Evolutionary conservation across 2,888 invertebrate genomes (phyloP), one percentile per base, ranked within the genome.

Genomic region (Amorpha juglandis): DNA sequence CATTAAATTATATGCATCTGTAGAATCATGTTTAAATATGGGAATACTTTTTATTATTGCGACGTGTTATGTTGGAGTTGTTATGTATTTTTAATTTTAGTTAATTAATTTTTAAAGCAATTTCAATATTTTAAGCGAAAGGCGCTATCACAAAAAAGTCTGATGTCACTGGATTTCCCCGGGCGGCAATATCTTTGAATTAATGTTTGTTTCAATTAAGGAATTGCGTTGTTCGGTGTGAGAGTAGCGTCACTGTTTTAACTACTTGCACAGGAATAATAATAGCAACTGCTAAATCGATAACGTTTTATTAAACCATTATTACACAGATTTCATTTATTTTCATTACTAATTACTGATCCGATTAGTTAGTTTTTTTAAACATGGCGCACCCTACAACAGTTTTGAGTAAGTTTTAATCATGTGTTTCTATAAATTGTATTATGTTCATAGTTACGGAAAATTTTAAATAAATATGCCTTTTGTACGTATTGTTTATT

Each of bases 271-370:
- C 6, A 58, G 42, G 3, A 58, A 19, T 42, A 58, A 55, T 38
- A 38, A 19, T 27, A 27, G 27, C 27, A 55, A 55, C 8, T n/a
- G 16, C 11, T 51, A 19, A 16, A 38, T 4, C 42, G 19, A 58
- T 19, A 19, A 19, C 19, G 11, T 3, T 42, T 42, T 12, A 53
- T 53, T 27, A 27, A 27, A 27, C 27, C 4, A 27, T 27, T 19
- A 58, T 58, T 58, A 58, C 42, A 58, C 58, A 42, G 58, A 19
- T 9, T 42, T 58, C 0, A 42, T 58, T 58, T 11, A 58, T 42
- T 8, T 58, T 0, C 1, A 42, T 12, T 2, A 1, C 38, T 19
- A 38, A 0, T 16, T 35, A 9, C 1, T 14, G 7, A 0, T 14
- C 11, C 9, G 12, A 6, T 38, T 19, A 16, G 12, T 12, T 42